Evolutionary conservation across 2,113 vertebrate genomes (phyloP), one percentile per base, ranked within the genome.

Genomic region (Archilochus colubris): DNA sequence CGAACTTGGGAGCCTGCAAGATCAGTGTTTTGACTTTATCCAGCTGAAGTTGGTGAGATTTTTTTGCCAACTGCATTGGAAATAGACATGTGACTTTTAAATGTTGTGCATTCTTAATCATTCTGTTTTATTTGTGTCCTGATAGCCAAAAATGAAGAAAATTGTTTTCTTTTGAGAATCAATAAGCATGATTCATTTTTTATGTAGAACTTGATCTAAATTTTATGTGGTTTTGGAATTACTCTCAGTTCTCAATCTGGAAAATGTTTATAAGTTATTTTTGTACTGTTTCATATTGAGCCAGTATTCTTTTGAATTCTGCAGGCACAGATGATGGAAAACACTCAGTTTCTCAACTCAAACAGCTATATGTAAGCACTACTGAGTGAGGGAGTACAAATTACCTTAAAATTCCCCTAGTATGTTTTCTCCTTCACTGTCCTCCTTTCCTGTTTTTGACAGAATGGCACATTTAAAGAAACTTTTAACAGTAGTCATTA

Each of bases 71-170:
- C 55, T 86, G 13, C 23, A 38, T 6, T 94, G 70, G 67, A 58
- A 91, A 33, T 58, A 79, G 23, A 76, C 9, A 36, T 38, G 10
- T 82, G 46, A 58, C 72, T 93, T 95, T 88, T 82, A 91, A 94
- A 92, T 95, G 85, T 94, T 95, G 94, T 92, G 91, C 91, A 38
- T 85, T 89, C 17, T 62, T 85, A 62, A 54, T 94, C 23, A 30
- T 12, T 48, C 27, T 69, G 17, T 58, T 86, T 57, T 78, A 55
- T 59, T 73, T 74, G 38, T 3, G 3, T 91, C 46, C 75, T 81
- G 30, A 33, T 33, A 33, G 38, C 73, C 72, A 10, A 22, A 40
- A 66, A 24, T 62, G 31, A 63, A 80, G 31, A 57, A 78, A 82
- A 64, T 8, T 2, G 3, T 31, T 84, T 36, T 15, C 43, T 78